A percentile compares a stretch with the other conserved stretches of the same genome.
phyloP scores from a whole-genome alignment of 2,888 invertebrate species.

The Cephus rjabovi region DNA sequence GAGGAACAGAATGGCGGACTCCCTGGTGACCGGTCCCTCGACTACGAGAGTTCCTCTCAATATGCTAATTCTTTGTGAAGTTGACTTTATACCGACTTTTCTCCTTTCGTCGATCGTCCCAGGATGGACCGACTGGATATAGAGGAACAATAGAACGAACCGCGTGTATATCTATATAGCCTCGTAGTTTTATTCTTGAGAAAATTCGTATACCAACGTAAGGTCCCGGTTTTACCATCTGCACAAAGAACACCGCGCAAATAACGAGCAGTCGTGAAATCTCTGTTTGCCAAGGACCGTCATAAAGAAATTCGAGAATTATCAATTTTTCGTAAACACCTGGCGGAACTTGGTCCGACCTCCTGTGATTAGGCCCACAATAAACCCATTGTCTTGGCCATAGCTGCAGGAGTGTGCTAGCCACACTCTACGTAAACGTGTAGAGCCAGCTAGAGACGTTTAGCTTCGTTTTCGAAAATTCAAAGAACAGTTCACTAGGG shows the following conservation, averaged over 20 bases:
- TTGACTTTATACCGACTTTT: not conserved
- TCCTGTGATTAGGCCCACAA: conserved; percentile 35
- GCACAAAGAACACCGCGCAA: conserved; percentile 5
- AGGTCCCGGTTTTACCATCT: not conserved
- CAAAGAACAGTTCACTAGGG: not conserved
- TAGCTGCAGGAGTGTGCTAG: not conserved
- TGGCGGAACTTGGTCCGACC: conserved; percentile 49
- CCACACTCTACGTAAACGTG: not conserved
- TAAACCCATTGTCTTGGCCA: conserved; percentile 30
- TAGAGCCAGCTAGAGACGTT: not conserved
- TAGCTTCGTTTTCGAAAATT: not conserved
- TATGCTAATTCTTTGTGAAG: conserved; percentile 38
- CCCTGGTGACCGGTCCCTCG: conserved; percentile 36
- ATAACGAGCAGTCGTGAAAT: not conserved
- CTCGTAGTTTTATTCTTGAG: conserved; percentile 21
- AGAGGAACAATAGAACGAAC: conserved; percentile 12
- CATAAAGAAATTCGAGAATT: conserved; percentile 60
- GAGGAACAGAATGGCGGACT: conserved; percentile 46
- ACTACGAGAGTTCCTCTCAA: conserved; percentile 40
- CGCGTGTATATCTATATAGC: conserved; percentile 13
- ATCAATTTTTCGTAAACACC: conserved; percentile 61
- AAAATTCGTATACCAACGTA: not conserved
- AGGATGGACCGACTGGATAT: not conserved
- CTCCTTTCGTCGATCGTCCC: not conserved
- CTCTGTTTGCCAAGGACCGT: conserved; percentile 21